Percentiles rank a stretch among this genome's conserved stretches.
These are phyloP conservation scores for Dromius quadrimaculatus DNA, from an alignment of 2,888 invertebrate genomes.

Conservation along the genomic window DNA sequence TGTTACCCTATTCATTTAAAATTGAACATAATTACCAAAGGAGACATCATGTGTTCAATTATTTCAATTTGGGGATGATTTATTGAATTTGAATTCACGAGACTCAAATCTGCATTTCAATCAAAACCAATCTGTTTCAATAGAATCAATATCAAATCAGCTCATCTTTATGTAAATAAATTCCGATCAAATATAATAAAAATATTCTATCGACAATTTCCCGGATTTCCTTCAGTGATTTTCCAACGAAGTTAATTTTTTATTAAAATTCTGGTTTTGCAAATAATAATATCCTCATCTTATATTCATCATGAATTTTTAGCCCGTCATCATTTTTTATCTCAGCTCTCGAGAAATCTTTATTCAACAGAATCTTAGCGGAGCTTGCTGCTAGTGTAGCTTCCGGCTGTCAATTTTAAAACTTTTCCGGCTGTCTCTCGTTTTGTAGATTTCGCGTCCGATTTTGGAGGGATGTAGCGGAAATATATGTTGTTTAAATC, in stretches of 20 bases:
- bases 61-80: no score
- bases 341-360: conserved; percentile 24
- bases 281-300: conserved; percentile 13
- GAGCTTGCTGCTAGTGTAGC: conserved; percentile 2
- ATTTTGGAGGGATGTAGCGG: neutral
- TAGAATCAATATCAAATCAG: neutral
- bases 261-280: conserved; percentile 14
- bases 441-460: neutral
- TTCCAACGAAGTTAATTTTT: conserved; percentile 17
- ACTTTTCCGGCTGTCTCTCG: conserved; percentile 7
- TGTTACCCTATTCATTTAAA: no score
- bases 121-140: conserved; percentile 5
- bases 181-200: conserved; percentile 12
- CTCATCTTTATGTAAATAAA: conserved; percentile 20
- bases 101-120: conserved; percentile 12
- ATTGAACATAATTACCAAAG: no score
- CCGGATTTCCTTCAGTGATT: neutral
- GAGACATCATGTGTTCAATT: no score
- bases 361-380: conserved; percentile 33
- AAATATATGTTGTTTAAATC: no score
- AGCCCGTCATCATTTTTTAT: conserved; percentile 30
- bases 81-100: conserved; percentile 1
- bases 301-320: conserved; percentile 27
- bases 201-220: neutral
- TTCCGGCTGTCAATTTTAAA: conserved; percentile 28